phyloP scores from a whole-genome alignment of 92 coral and sea anemone species.

The Chrysogorgia sp. region DNA sequence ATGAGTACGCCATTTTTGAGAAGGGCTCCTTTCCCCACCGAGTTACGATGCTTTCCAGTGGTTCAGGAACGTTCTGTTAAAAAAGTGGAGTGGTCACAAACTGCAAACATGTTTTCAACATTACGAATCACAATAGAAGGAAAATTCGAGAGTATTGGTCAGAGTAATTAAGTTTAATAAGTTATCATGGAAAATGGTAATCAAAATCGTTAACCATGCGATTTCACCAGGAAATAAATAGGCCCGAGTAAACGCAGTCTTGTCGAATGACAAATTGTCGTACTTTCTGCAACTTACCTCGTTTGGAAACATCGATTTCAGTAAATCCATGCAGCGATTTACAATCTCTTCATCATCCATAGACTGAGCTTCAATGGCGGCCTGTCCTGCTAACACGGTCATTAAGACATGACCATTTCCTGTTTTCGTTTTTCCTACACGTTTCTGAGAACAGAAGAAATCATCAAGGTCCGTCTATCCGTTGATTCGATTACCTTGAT shows the following conservation, averaged over 20 bases:
- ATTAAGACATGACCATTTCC: conserved; percentile 65
- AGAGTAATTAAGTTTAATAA: too few relatives aligned
- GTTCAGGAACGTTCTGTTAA: conserved; percentile 70
- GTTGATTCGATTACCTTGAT: too few relatives aligned
- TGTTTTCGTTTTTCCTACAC: conserved; percentile 25
- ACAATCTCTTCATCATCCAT: conserved; percentile 79
- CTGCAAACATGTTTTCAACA: background rate
- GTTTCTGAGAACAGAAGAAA: background rate
- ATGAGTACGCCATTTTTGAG: conserved; percentile 95
- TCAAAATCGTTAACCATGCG: too few relatives aligned
- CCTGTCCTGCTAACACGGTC: conserved; percentile 89
- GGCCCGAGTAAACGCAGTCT: too few relatives aligned
- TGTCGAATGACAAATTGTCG: too few relatives aligned
- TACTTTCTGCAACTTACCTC: conserved; percentile 60
- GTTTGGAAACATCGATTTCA: conserved; percentile 75
- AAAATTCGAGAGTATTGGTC: too few relatives aligned
- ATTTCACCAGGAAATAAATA: too few relatives aligned
- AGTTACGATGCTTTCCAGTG: conserved; percentile 77
- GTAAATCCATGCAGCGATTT: conserved; percentile 63
- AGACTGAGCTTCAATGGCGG: conserved; percentile 69
- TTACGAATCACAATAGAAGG: too few relatives aligned
- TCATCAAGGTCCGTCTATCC: conserved; percentile 41
- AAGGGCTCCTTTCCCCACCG: conserved; percentile 86
- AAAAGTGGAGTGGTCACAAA: background rate
- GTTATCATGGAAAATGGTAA: too few relatives aligned